Evolutionary conservation across 1,140 invertebrate species (phyloP).

Genomic region (Hyphantria cunea): DNA sequence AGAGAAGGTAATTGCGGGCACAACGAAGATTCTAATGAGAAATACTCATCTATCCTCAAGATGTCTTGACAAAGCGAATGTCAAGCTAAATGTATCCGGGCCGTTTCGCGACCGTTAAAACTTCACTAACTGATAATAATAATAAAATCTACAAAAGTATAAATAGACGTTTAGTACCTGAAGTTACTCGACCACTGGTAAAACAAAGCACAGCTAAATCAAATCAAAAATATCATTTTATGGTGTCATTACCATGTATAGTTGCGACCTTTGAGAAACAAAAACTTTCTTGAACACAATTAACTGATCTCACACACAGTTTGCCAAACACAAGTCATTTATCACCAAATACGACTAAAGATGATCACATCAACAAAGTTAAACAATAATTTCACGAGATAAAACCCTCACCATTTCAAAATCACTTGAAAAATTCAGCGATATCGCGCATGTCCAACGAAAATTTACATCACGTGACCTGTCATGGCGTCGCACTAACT

Average conservation of each 20-base stretch:
- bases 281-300: slow-evolving; percentile 55
- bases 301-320: slow-evolving; percentile 50
- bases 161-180: slow-evolving; percentile 24
- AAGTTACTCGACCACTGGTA: slow-evolving; percentile 10
- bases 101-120: slow-evolving; percentile 23
- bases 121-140: slow-evolving; percentile 5
- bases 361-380: slow-evolving; percentile 30
- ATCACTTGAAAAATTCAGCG: slow-evolving; percentile 70
- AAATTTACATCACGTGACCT: slow-evolving; percentile 81
- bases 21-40: slow-evolving; percentile 8
- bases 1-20: too few relatives aligned
- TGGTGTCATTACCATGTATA: slow-evolving; percentile 60
- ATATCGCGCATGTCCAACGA: slow-evolving; percentile 76
- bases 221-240: slow-evolving; percentile 52
- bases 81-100: slow-evolving; percentile 8
- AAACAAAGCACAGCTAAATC: slow-evolving; percentile 46
- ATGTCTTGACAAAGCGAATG: slow-evolving; percentile 28
- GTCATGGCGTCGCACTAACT: slow-evolving; percentile 70
- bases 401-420: slow-evolving; percentile 71
- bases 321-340: slow-evolving; percentile 32
- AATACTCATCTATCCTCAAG: slow-evolving; percentile 12
- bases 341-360: slow-evolving; percentile 13
- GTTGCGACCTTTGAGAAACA: slow-evolving; percentile 62
- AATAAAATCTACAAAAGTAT: slow-evolving; percentile 3
- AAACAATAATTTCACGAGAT: slow-evolving; percentile 41